Evolutionary conservation across 2,797 vertebrate species (phyloP), one percentile per base, ranked within the genome.

Genomic region (Mormyrops boulengeri): DNA sequence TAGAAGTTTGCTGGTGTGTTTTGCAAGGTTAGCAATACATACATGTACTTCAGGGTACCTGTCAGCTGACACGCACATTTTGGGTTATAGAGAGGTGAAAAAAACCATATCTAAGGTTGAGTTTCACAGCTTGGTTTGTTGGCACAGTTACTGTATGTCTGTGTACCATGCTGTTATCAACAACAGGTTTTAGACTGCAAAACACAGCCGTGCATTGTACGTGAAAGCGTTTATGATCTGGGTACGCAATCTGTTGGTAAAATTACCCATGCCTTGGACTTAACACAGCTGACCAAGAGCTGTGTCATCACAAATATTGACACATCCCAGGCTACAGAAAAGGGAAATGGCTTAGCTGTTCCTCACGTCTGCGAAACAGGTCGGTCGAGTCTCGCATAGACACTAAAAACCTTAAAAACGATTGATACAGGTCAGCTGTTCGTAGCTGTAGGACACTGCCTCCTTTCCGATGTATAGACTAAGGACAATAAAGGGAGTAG

Each of bases 221-320:
- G 94, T 93, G 94, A 95, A 95, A 26, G 84, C 52, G 6, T 41
- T 80, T 60, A 73, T n/a, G 73, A 80, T 47, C 41, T 44, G 73
- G 73, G 73, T n/a, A 86, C 26, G 30, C 26, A 30, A 66, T 53
- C 26, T 52, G 30, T 50, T 30, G 66, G 57, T 34, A 47, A 5
- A 85, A 55, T 53, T 30, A 92, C 77, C 57, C 53, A 86, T 89
- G 60, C 90, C 90, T 88, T 55, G 89, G 87, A 88, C 17, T 55
- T 47, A 90, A 93, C 91, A 89, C 92, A 94, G 93, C 93, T 94
- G 94, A 92, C 92, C 93, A 88, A 90, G 57, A 90, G 93, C 92
- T 94, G 95, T 93, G 94, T 91, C 93, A 94, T 93, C 92, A 92
- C 94, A 95, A 95, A 95, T 95, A 95, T 95, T 95, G 94, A 95